Evolutionary conservation across 2,888 invertebrate genomes (phyloP).

Genomic region (Lepetodrilus schrolli): DNA sequence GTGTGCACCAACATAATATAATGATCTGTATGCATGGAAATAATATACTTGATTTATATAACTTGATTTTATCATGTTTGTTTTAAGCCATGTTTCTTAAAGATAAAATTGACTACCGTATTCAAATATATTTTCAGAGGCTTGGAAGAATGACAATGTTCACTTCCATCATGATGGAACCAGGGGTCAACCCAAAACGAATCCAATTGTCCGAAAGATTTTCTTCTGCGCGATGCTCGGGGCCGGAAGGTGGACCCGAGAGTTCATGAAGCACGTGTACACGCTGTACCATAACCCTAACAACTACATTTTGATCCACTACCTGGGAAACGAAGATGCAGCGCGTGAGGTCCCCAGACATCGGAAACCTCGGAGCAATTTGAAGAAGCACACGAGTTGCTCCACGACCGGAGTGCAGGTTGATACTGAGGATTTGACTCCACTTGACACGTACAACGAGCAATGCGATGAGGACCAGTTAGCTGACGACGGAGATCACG

Average conservation of each 20-base stretch:
- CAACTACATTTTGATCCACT: constrained; percentile 6
- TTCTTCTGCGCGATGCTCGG: constrained; percentile 11
- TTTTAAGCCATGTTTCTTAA: too few species aligned
- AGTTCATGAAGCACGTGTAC: constrained; percentile 16
- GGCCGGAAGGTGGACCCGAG: not conserved
- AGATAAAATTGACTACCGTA: too few species aligned
- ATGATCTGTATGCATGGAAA: too few species aligned
- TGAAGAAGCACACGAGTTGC: constrained; percentile 9
- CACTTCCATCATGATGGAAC: constrained; percentile 21
- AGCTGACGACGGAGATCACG: not conserved
- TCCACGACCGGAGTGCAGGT: not conserved
- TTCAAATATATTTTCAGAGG: not conserved
- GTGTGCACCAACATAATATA: too few species aligned
- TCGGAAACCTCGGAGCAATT: not conserved
- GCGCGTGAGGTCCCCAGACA: not conserved
- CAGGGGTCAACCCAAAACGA: not conserved
- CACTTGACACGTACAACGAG: not conserved
- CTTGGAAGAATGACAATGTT: constrained; percentile 22
- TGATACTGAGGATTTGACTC: not conserved
- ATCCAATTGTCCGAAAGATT: constrained; percentile 2
- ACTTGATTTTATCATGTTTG: too few species aligned
- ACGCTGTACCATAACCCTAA: not conserved
- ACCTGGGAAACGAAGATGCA: not conserved
- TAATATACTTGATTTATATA: too few species aligned
- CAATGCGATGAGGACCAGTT: not conserved